phyloP scores from a whole-genome alignment of 2,888 invertebrate genomes.

The Cyclophora albipunctata region DNA sequence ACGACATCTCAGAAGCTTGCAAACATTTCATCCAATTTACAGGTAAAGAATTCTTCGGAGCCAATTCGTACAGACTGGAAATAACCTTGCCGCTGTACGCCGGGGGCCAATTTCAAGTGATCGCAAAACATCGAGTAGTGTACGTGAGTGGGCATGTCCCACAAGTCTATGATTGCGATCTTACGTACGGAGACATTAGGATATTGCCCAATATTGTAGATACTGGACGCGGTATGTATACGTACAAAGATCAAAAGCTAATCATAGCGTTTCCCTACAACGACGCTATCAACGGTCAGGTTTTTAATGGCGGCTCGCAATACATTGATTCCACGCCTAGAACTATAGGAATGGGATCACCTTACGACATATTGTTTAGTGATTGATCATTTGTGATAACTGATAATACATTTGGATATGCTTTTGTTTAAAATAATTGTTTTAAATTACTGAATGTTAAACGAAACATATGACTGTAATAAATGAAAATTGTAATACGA shows the following conservation, averaged over 20 bases:
- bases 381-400: background rate
- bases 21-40: background rate
- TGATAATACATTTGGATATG: too few relatives aligned
- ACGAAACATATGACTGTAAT: too few relatives aligned
- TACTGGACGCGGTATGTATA: background rate
- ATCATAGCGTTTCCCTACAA: background rate
- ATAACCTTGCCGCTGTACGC: background rate
- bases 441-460: too few relatives aligned
- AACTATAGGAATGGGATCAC: background rate
- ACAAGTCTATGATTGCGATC: background rate
- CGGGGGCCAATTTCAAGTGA: background rate
- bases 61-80: background rate
- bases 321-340: background rate
- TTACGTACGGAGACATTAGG: background rate
- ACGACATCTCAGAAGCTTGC: background rate
- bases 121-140: background rate
- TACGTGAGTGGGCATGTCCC: background rate
- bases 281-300: background rate
- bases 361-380: background rate
- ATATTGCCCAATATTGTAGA: background rate
- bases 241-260: background rate
- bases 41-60: background rate
- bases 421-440: too few relatives aligned
- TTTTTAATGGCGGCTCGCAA: background rate
- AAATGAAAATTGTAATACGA: too few relatives aligned